These are phyloP conservation scores for Nomada ruficornis DNA, from an alignment of 2,888 invertebrate species.

Conservation along the genomic window DNA sequence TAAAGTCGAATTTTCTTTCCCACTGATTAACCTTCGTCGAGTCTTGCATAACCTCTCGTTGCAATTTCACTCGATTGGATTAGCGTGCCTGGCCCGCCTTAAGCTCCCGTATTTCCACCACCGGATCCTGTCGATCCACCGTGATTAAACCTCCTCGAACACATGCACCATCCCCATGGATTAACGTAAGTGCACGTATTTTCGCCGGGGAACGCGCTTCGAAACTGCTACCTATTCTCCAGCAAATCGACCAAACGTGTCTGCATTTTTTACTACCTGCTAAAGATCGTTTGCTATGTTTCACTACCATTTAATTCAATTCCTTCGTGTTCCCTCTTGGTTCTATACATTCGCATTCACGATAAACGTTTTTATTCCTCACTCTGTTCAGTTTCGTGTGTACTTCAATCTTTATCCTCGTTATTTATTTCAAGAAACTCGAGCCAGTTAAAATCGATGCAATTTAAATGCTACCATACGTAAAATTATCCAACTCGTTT, in stretches of 20 bases:
- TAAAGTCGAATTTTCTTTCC: constrained; percentile 14
- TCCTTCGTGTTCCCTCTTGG: background rate
- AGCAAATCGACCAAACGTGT: background rate
- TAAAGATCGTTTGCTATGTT: background rate
- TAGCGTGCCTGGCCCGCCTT: constrained; percentile 26
- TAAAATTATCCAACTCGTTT: too few species aligned
- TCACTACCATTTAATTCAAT: background rate
- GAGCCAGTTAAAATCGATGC: too few species aligned
- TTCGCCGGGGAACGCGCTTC: background rate
- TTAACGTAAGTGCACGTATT: constrained; percentile 1
- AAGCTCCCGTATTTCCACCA: constrained; percentile 26
- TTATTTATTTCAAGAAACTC: too few species aligned
- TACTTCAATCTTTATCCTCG: too few species aligned
- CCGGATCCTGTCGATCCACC: constrained; percentile 32
- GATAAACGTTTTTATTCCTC: too few species aligned
- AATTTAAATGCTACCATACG: too few species aligned
- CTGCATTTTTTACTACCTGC: background rate
- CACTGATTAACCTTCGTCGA: constrained; percentile 27
- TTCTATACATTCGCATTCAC: too few species aligned
- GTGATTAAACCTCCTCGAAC: constrained; percentile 31
- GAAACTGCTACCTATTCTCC: too few species aligned
- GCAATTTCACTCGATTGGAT: constrained; percentile 32
- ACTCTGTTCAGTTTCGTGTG: too few species aligned
- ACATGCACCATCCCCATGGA: constrained; percentile 3
- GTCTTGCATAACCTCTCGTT: constrained; percentile 12